Conservation (phyloP, 2,113 vertebrate species). For the Engystomops pustulosus region DNA sequence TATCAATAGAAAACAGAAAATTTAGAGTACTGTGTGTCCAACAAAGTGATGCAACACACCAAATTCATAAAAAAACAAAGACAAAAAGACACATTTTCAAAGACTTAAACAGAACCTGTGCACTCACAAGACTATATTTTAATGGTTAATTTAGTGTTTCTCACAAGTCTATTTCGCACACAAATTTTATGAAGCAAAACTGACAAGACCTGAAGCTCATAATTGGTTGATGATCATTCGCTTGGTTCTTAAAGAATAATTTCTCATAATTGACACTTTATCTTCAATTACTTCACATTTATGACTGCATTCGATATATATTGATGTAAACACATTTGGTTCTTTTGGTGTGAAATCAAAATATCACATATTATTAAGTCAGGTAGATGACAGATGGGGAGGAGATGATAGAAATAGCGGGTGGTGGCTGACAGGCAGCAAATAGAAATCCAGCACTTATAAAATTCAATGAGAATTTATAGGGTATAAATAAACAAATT, state of each 20-base stretch:
- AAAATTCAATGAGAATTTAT: no score
- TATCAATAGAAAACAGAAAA: no score
- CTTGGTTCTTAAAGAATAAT: neutral
- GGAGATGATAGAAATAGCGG: neutral
- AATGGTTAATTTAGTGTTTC: neutral
- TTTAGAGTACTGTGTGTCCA: no score
- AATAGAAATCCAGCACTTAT: neutral
- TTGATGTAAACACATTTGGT: neutral
- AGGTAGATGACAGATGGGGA: neutral
- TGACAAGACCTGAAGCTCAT: neutral
- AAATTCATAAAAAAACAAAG: no score
- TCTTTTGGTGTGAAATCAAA: constrained; percentile 9
- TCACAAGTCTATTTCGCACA: neutral
- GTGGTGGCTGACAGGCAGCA: neutral
- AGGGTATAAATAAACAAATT: no score
- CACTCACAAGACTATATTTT: neutral
- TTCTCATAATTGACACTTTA: constrained; percentile 8
- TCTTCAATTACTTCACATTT: neutral
- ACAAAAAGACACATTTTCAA: neutral
- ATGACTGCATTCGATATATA: constrained; percentile 4
- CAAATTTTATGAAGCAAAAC: constrained; percentile 22
- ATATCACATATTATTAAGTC: constrained; percentile 16
- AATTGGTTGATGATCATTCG: neutral
- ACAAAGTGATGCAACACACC: no score
- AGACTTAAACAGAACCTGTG: neutral